phyloP scores from a whole-genome alignment of 30 jellyfish, hydroid and myxozoan genomes.

The Turritopsis dohrnii region DNA sequence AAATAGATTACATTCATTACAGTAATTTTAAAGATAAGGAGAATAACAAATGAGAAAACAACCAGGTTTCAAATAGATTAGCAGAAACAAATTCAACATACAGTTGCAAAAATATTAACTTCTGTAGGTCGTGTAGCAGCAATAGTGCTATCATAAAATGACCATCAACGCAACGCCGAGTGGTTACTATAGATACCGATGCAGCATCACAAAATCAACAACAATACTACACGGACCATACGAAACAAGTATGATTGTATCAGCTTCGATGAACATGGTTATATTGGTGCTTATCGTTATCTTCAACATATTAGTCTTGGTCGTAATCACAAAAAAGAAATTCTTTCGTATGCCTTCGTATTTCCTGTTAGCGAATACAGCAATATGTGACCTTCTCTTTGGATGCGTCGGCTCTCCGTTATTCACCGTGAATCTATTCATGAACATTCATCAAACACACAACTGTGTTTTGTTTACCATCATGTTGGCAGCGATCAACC shows the following conservation, averaged over 20 bases:
- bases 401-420: background rate
- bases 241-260: background rate
- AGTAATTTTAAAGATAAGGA: too few relatives aligned
- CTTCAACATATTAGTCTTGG: background rate
- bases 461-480: constrained; percentile 4
- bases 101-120: too few relatives aligned
- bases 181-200: background rate
- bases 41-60: too few relatives aligned
- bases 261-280: background rate
- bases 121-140: too few relatives aligned
- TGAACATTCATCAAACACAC: background rate
- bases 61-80: too few relatives aligned
- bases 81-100: too few relatives aligned
- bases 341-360: background rate
- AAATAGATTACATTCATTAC: too few relatives aligned
- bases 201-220: background rate
- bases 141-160: background rate
- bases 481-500: background rate
- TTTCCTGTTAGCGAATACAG: background rate
- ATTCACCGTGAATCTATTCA: background rate
- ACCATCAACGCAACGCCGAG: background rate
- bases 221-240: background rate
- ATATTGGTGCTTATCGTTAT: background rate
- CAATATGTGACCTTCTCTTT: background rate
- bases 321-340: background rate